Evolutionary conservation across 2,797 vertebrate species (phyloP).

Genomic region (Calcarius lapponicus): DNA sequence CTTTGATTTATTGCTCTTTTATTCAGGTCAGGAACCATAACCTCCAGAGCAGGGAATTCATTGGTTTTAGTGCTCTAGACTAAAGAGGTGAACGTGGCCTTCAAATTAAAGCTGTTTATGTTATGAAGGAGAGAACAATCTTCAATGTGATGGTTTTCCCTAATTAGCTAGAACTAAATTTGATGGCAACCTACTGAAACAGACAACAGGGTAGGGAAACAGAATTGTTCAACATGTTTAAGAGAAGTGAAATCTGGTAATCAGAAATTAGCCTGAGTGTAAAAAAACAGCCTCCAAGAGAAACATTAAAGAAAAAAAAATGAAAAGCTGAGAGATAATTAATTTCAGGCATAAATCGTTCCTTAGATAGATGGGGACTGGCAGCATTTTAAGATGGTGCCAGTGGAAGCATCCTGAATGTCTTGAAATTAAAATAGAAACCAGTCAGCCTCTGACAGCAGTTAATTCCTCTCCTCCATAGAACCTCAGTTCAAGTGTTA

Average conservation of each 20-base stretch:
- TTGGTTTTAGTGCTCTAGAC: background rate
- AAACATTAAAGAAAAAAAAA: conserved; percentile 7
- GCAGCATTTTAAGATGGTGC: background rate
- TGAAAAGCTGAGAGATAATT: background rate
- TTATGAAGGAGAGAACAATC: background rate
- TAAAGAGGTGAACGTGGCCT: conserved; percentile 15
- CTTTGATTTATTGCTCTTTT: conserved; percentile 70
- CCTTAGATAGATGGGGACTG: background rate
- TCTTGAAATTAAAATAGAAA: conserved; percentile 22
- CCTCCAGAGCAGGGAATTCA: conserved; percentile 36
- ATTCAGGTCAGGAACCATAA: conserved; percentile 55
- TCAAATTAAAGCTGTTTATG: conserved; percentile 47
- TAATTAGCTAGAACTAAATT: conserved; percentile 55
- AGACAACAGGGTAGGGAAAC: conserved; percentile 7
- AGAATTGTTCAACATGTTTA: background rate
- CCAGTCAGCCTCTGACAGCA: background rate
- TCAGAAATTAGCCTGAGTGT: background rate
- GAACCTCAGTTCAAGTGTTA: background rate
- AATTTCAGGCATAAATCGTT: background rate
- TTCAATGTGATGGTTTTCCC: conserved; percentile 6
- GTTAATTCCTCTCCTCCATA: background rate
- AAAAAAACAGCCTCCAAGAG: background rate
- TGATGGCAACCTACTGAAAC: conserved; percentile 18
- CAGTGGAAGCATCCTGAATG: background rate
- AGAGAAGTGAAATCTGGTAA: conserved; percentile 23